Evolutionary conservation across 2,888 invertebrate genomes (phyloP), one percentile per base, ranked within the genome.

Genomic region (Meandrusa payeni): DNA sequence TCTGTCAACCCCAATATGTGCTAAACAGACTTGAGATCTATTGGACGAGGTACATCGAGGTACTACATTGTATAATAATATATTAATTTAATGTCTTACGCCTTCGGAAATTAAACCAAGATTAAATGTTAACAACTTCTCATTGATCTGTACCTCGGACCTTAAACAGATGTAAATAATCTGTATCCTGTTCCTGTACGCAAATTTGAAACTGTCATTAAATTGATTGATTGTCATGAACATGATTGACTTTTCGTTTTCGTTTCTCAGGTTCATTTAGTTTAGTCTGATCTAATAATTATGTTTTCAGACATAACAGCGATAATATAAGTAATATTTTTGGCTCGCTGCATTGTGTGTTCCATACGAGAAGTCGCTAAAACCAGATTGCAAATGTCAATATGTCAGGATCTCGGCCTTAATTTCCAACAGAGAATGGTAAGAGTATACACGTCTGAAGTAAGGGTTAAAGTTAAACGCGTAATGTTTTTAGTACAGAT

Each of bases 341-440:
- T 59, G 49, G 46, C 59, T 55, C 52, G 55, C 54, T 64, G 49
- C 56, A 64, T 60, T 57, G 61, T 62, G 54, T 74, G 64, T 77
- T 76, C 60, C 63, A 61, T 61, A 55, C 15, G 57, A 57, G 63
- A 71, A 73, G 76, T 72, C 59, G 60, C 59, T 62, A 71, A 64
- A 78, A 83, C 80, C 76, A 73, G 77, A 80, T 83, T 85, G 85
- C 87, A 86, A 87, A 87, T 87, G 87, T 87, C 87, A 87, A 87
- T 87, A 87, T 87, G 87, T 85, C 87, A 86, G 85, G 87, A 87
- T 82, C 83, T 87, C 77, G 86, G 87, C 81, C 85, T 86, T 87
- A 87, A 86, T 75, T 87, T 87, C 85, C 87, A 87, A 78, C 86
- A 87, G 80, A 87, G 87, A 87, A 87, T 87, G 87, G 87, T 86